phyloP scores from a whole-genome alignment of 2,888 invertebrate genomes.

The Drosophila parthenogenetica region DNA sequence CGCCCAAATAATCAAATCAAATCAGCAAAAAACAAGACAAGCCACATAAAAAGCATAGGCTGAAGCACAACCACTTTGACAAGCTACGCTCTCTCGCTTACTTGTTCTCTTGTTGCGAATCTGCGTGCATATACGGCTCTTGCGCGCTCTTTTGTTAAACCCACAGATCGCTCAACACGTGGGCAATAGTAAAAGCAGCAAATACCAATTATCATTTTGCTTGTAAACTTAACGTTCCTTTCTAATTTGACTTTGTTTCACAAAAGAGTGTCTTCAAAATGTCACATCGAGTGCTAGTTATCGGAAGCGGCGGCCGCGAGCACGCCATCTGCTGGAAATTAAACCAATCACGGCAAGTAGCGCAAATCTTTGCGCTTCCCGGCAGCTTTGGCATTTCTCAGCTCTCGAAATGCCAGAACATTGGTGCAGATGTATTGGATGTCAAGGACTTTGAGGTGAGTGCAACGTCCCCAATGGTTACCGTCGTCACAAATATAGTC shows the following conservation, averaged over 20 bases:
- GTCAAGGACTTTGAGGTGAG: conserved; percentile 90
- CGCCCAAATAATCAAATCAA: neutral
- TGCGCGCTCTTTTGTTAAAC: conserved; percentile 4
- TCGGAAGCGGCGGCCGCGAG: conserved; percentile 97
- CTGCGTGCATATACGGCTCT: conserved; percentile 10
- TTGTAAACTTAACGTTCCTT: conserved; percentile 37
- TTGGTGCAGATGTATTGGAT: conserved; percentile 80
- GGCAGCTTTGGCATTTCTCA: conserved; percentile 94
- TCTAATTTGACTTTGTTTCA: neutral
- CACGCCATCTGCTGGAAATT: conserved; percentile 98
- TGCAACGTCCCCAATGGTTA: conserved; percentile 41
- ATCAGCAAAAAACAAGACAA: conserved; percentile 16
- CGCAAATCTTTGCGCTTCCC: conserved; percentile 92
- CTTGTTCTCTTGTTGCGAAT: conserved; percentile 10
- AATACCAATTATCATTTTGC: conserved; percentile 29
- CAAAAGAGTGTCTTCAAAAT: conserved; percentile 41
- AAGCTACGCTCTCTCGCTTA: conserved; percentile 11
- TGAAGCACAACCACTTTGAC: neutral
- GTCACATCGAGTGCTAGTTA: conserved; percentile 89
- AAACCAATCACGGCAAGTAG: conserved; percentile 90
- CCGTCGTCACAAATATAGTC: conserved; percentile 6
- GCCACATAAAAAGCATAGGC: conserved; percentile 33
- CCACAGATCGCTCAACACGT: conserved; percentile 57
- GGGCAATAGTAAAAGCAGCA: conserved; percentile 37
- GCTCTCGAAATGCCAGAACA: conserved; percentile 87